Base-by-base conservation (phyloP, 2,797 vertebrate species). In the Acipenser transmontanus region DNA sequence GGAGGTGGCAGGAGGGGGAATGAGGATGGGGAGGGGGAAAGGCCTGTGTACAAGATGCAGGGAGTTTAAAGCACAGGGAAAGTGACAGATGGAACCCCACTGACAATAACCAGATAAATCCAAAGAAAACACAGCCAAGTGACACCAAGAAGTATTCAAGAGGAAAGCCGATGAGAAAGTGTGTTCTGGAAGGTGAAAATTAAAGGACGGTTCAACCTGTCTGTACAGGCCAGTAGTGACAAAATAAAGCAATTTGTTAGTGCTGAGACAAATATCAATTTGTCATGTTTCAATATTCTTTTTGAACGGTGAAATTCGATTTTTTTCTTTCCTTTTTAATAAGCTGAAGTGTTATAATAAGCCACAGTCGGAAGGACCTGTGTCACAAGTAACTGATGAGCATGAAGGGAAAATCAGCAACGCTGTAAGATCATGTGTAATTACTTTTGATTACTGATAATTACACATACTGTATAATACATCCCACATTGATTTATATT, bases 71-170 rank as follows among this genome's bases (percentile, higher is more conserved):
- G 57, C 73, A 69, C 64, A 69, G 79, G 80, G 71, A 74, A 77
- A 72, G 76, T 80, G 80, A 86, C 86, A 88, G 86, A 89, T 88
- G 86, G 87, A 89, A 77, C 71, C 69, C 74, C 66, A 63, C 69
- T 77, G 82, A 88, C 84, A 87, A 87, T 84, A 74, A 71, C 65
- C 66, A 73, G 61, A 71, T 78, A 82, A 75, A 69, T 79, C 85
- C 85, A 87, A 87, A 85, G 80, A 85, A 17, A 56, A 68, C 62
- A 8, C 67, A 68, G 70, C 74, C 74, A 68, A 68, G 61, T 66
- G 69, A 70, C 69, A 56, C 62, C 68, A 47, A 65, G 64, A n/a
- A 69, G 48, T 50, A 12, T 12, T 52, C 51, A 57, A 57, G 54
- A n/a, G 12, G 54, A 12, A 6, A 57, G n/a, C 12, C 12, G 14